Evolutionary conservation across 2,888 invertebrate genomes (phyloP).

Genomic region (Eupithecia centaureata): DNA sequence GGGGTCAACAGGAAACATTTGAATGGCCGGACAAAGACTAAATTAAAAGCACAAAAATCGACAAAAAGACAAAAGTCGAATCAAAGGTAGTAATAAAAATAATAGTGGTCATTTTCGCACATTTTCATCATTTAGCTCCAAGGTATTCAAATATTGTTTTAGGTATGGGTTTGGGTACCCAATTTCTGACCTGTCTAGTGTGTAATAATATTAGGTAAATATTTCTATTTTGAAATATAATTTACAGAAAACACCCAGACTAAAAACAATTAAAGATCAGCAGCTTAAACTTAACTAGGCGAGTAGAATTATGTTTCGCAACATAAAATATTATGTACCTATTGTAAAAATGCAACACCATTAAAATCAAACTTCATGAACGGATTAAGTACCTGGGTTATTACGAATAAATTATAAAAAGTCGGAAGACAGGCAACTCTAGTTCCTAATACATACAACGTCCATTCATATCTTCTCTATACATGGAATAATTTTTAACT

Average conservation of each 20-base stretch:
- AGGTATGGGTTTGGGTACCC: too few species aligned
- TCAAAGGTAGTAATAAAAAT: neutral
- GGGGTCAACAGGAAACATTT: slow-evolving; percentile 32
- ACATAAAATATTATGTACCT: too few species aligned
- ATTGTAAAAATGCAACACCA: too few species aligned
- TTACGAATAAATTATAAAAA: neutral
- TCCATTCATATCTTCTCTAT: slow-evolving; percentile 79
- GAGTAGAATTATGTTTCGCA: neutral
- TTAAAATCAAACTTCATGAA: too few species aligned
- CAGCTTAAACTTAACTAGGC: neutral
- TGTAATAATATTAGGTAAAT: too few species aligned
- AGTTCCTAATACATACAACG: slow-evolving; percentile 42
- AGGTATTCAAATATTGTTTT: neutral
- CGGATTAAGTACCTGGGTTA: neutral
- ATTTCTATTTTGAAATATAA: neutral
- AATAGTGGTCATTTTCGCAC: neutral
- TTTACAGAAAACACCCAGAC: neutral
- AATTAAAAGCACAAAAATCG: neutral
- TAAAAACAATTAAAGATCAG: neutral
- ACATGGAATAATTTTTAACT: slow-evolving; percentile 66
- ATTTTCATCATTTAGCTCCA: neutral
- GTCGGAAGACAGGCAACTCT: slow-evolving; percentile 20
- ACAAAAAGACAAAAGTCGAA: too few species aligned
- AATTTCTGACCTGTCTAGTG: too few species aligned
- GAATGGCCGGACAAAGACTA: slow-evolving; percentile 23